A percentile compares a stretch with the other conserved stretches of the same genome.
Evolutionary conservation across 2,888 invertebrate genomes (phyloP).

Genomic region (Tetragonisca angustula): DNA sequence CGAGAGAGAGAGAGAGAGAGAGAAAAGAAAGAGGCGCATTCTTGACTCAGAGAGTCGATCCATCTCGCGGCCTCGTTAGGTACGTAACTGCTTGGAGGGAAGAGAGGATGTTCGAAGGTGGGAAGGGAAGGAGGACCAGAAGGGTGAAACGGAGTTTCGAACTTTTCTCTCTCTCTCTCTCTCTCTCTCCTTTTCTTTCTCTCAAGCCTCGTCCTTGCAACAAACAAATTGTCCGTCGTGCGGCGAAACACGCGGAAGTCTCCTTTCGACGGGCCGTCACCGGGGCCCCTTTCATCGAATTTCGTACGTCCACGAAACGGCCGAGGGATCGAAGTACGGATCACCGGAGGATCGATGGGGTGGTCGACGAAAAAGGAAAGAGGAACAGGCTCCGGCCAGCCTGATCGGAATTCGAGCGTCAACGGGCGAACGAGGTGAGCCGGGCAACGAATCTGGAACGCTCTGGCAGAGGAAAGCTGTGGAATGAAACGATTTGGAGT

Average conservation of each 20-base stretch:
- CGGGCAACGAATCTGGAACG: slow-evolving; percentile 2
- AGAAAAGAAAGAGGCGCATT: slow-evolving; percentile 59
- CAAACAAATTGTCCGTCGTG: slow-evolving; percentile 73
- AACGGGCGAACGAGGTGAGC: slow-evolving; percentile 30
- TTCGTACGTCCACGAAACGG: slow-evolving; percentile 56
- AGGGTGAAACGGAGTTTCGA: slow-evolving; percentile 53
- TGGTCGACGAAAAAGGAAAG: slow-evolving; percentile 58
- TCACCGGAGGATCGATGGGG: slow-evolving; percentile 56
- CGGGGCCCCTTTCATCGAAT: slow-evolving; percentile 51
- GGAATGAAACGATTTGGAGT: neutral
- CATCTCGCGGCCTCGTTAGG: slow-evolving; percentile 75
- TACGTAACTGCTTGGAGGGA: slow-evolving; percentile 58
- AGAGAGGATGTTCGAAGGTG: slow-evolving; percentile 36
- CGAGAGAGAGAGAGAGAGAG: neutral
- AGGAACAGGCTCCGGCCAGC: slow-evolving; percentile 27
- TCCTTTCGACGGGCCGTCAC: slow-evolving; percentile 55
- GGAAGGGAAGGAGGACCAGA: slow-evolving; percentile 46
- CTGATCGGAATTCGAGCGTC: slow-evolving; percentile 44
- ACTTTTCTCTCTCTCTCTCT: slow-evolving; percentile 1
- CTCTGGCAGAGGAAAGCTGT: neutral
- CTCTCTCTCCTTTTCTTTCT: neutral
- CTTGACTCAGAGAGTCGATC: slow-evolving; percentile 68
- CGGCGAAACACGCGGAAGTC: slow-evolving; percentile 69
- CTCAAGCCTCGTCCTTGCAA: slow-evolving; percentile 53
- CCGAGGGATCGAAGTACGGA: slow-evolving; percentile 51